Conservation (phyloP, 1,140 invertebrate genomes). For the Conus betulinus region DNA sequence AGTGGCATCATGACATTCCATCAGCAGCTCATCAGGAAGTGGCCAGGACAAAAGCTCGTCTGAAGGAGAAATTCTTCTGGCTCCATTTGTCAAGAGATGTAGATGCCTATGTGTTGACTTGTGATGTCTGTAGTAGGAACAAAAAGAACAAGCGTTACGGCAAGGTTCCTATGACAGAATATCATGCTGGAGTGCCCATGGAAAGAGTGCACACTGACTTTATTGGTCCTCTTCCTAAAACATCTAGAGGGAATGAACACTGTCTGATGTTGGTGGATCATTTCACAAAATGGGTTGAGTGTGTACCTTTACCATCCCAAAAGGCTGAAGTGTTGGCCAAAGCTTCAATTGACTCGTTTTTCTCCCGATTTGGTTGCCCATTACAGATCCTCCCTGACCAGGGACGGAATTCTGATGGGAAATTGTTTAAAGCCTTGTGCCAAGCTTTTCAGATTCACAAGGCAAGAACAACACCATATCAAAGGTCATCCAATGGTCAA, state of each 20-base stretch:
- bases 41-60: background rate
- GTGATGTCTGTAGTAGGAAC: background rate
- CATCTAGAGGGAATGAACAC: background rate
- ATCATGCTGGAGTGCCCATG: background rate
- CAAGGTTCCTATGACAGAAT: background rate
- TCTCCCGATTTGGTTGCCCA: conserved; percentile 18
- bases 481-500: conserved; percentile 48
- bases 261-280: conserved; percentile 19
- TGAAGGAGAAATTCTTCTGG: conserved; percentile 18
- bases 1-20: background rate
- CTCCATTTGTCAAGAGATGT: background rate
- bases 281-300: conserved; percentile 25
- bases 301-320: no score
- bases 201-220: conserved; percentile 10
- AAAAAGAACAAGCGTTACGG: background rate
- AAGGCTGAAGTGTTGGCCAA: background rate
- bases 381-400: conserved; percentile 8
- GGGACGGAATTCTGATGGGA: conserved; percentile 37
- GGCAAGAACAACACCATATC: conserved; percentile 48
- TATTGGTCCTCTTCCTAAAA: background rate
- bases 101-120: background rate
- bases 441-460: conserved; percentile 40
- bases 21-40: background rate
- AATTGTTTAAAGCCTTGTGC: conserved; percentile 34
- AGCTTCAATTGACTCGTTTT: background rate